Base-by-base conservation (phyloP, 2,113 vertebrate species). In the Tenebrosternarchus preto region DNA sequence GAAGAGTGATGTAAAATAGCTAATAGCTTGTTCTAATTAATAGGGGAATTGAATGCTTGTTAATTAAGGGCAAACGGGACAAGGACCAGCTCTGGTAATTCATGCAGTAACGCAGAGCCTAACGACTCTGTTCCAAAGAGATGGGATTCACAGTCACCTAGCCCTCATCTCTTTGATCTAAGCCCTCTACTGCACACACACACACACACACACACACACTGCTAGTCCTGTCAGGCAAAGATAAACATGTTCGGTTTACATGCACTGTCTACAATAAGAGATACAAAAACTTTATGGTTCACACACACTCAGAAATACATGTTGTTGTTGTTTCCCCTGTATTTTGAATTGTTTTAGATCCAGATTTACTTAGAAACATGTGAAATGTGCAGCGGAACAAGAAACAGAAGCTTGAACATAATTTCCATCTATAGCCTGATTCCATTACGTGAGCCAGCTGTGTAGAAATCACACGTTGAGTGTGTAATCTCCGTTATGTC, bases 61-160 rank as follows among this genome's bases (percentile, higher is more conserved):
- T 98, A 97, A 96, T 98, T 96, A 97, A 96, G 94, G 94, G 94
- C 94, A 96, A 95, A 94, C 91, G 92, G 93, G 93, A 95, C 93
- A 92, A 94, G 94, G 92, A 93, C 89, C 86, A 86, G 90, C 89
- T 90, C 89, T 91, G 93, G 91, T 94, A 91, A 93, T 94, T 94
- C 93, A 90, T 94, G 94, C 94, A 93, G 93, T 93, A 95, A 92
- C 95, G 93, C 91, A 86, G 92, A 91, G 90, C 91, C 92, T 93
- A 93, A 91, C 91, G 92, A 90, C 91, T 96, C 92, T 93, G 95
- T 95, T 94, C 88, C 86, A 92, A 95, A 94, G 92, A 93, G 92
- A 90, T 84, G 77, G 80, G 90, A 93, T 91, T 92, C 90, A 93
- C 92, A 92, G 93, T 92, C 91, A 90, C 91, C 86, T 90, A 84